Evolutionary conservation across 2,113 vertebrate genomes (phyloP).

Genomic region (Anolis sagrei): DNA sequence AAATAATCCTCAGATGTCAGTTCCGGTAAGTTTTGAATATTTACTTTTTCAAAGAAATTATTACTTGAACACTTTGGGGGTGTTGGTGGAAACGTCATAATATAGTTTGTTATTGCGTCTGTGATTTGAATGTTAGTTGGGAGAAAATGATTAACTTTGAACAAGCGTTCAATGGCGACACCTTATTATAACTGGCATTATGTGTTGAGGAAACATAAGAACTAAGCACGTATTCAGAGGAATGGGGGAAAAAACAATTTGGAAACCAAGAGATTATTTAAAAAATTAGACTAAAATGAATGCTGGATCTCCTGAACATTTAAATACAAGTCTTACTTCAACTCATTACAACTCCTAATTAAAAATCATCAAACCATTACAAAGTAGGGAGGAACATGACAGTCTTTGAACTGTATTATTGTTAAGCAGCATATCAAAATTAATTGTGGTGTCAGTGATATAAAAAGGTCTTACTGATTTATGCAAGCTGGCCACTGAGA

Average conservation of each 20-base stretch:
- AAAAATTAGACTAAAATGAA: background rate
- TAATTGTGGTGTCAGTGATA: constrained; percentile 3
- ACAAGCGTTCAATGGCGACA: background rate
- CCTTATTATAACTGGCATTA: background rate
- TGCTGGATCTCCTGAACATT: background rate
- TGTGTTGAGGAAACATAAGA: background rate
- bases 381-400: constrained; percentile 12
- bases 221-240: background rate
- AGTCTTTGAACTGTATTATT: constrained; percentile 6
- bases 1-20: constrained; percentile 82
- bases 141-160: constrained; percentile 26
- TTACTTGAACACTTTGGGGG: background rate
- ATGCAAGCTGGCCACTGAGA: background rate
- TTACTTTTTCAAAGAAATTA: constrained; percentile 3
- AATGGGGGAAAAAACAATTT: background rate
- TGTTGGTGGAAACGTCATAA: background rate
- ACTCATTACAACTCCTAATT: background rate
- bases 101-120: constrained; percentile 27
- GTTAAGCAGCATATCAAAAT: constrained; percentile 20
- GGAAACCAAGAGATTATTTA: constrained; percentile 10
- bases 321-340: background rate
- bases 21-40: constrained; percentile 81
- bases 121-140: background rate
- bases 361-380: background rate
- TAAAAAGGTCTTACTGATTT: background rate